These are phyloP conservation scores for Rhysida immarginata DNA, from an alignment of 1,140 invertebrate species.

Conservation along the genomic window DNA sequence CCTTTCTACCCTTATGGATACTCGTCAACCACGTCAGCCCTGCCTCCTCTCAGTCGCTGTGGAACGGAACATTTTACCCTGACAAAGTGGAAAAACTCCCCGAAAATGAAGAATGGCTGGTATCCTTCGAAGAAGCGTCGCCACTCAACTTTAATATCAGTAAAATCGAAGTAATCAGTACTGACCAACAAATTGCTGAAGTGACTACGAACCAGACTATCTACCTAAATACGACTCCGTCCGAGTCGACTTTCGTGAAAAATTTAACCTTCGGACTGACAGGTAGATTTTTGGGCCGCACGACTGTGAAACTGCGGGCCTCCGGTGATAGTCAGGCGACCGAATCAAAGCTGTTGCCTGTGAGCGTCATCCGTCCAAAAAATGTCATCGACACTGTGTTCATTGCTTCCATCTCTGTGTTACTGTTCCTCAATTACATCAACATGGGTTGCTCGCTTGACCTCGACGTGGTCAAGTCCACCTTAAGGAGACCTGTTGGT, in stretches of 20 bases:
- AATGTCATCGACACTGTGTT: conserved; percentile 57
- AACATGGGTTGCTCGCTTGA: conserved; percentile 88
- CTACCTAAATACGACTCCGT: background rate
- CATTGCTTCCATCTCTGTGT: conserved; percentile 51
- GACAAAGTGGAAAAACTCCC: conserved; percentile 16
- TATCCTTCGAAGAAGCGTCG: conserved; percentile 15
- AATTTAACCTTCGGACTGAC: conserved; percentile 33
- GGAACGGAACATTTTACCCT: conserved; percentile 23
- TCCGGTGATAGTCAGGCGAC: conserved; percentile 13
- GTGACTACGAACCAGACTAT: conserved; percentile 4
- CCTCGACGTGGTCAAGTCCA: conserved; percentile 48
- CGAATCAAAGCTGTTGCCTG: conserved; percentile 26
- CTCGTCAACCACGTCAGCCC: conserved; percentile 32
- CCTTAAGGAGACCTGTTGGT: conserved; percentile 58
- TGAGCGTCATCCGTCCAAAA: conserved; percentile 45
- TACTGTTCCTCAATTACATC: conserved; percentile 74
- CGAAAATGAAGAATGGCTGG: conserved; percentile 12
- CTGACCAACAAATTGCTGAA: conserved; percentile 16
- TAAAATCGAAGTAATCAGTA: conserved; percentile 14
- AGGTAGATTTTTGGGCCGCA: conserved; percentile 46
- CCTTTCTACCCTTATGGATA: conserved; percentile 37
- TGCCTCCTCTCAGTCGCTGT: conserved; percentile 14
- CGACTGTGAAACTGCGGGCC: conserved; percentile 24
- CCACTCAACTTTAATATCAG: conserved; percentile 3
- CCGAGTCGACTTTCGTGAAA: background rate